Percentiles rank a stretch among this genome's conserved stretches.
These are phyloP conservation scores for Pipistrellus pipistrellus DNA, from an alignment of 2,797 vertebrate species.

Conservation along the genomic window DNA sequence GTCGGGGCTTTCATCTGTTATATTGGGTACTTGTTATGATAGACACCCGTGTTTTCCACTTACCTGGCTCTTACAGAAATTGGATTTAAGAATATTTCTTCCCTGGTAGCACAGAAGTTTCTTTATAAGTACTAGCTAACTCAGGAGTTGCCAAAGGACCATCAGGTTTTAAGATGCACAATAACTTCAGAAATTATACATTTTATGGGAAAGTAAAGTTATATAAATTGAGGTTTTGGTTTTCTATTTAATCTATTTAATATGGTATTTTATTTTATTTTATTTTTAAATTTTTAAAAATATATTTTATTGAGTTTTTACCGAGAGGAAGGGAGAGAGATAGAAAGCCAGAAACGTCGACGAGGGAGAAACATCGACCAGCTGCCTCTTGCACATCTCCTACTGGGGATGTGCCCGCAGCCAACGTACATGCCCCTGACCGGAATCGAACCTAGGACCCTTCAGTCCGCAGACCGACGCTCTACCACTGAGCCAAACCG, in stretches of 20 bases:
- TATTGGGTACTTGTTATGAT: background rate
- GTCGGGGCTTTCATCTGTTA: background rate
- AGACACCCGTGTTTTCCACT: background rate
- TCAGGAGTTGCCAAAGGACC: background rate
- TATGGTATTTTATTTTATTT: constrained; percentile 29
- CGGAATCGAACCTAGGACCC: too few relatives aligned
- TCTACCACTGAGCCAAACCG: too few relatives aligned
- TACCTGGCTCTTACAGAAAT: constrained; percentile 24
- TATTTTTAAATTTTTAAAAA: too few relatives aligned
- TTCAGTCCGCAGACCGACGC: too few relatives aligned
- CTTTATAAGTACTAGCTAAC: background rate
- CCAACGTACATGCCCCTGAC: too few relatives aligned
- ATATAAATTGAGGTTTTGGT: background rate
- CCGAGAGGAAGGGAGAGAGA: too few relatives aligned
- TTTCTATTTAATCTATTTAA: constrained; percentile 7
- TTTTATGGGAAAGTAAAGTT: background rate
- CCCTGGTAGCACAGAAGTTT: background rate
- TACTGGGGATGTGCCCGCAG: too few relatives aligned
- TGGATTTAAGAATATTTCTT: constrained; percentile 54
- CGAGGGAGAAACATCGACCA: too few relatives aligned
- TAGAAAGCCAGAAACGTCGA: too few relatives aligned
- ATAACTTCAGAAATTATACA: constrained; percentile 14
- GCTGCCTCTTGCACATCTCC: too few relatives aligned
- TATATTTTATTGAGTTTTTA: too few relatives aligned
- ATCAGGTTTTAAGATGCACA: background rate